Base-by-base conservation (phyloP, 1,140 invertebrate genomes). In the Whitmania pigra region DNA sequence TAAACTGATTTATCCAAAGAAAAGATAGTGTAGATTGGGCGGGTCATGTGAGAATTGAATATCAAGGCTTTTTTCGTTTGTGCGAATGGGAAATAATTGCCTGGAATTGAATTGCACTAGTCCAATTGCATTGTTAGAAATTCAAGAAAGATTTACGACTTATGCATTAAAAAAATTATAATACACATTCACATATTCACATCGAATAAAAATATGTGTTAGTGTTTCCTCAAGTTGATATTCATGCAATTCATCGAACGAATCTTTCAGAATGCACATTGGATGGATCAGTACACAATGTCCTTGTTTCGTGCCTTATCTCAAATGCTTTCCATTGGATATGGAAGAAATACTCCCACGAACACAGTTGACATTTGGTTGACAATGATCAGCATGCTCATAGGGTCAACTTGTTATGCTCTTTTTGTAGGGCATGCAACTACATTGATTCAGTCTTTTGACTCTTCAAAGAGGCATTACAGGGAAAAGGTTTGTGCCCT, bases 271-370 rank as follows among this genome's bases (percentile, higher is more conserved):
- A 89, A 94, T 79, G 89, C 91, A 63, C 91, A 89, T 83, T 96
- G 93, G 93, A 84, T 94, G 78, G 92, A 94, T 80, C 93, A 96
- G 84, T 96, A 95, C 82, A 95, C 93, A 72, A 94, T 92, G 92
- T 91, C 92, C 63, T 84, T 96, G 74, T 95, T 96, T 82, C 95
- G 95, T 83, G 93, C 92, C 36, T 94, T 96, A 91, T 95, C 92
- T 40, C 93, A 96, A 81, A 94, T 95, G 92, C 85, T 96, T 74
- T 94, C 92, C 83, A 96, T 95, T 80, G 93, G 93, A 71, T 77
- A 76, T 54, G 72, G 71, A 31, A 49, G 89, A 78, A 95, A 94
- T 84, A 92, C 93, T 73, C 93, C 93, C 29, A 92, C 94, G 83
- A 93, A 90, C 67, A 85, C 95, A 74, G 94, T 92, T 53, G 93